Percentiles rank a stretch among this genome's conserved stretches.
phyloP scores from a whole-genome alignment of 2,113 vertebrate genomes.

The Syngnathus floridae region DNA sequence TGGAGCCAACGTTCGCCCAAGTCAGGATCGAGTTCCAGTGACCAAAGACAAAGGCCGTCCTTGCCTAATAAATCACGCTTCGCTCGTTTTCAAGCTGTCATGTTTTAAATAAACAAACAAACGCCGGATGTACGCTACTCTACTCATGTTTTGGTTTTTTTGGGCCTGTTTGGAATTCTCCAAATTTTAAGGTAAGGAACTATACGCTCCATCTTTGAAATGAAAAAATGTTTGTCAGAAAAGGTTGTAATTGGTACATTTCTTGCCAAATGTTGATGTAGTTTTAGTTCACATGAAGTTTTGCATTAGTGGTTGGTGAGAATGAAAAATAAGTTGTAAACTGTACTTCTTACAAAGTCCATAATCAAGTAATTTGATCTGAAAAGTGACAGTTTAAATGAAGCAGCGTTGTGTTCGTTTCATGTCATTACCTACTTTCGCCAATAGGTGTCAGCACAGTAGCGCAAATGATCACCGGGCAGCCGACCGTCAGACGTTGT shows the following conservation, averaged over 20 bases:
- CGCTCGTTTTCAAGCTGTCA: background rate
- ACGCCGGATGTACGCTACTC: background rate
- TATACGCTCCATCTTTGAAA: too few relatives aligned
- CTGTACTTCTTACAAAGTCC: too few relatives aligned
- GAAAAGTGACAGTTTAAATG: background rate
- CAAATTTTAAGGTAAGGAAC: background rate
- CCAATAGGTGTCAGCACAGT: conserved; percentile 48
- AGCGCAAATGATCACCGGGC: conserved; percentile 7
- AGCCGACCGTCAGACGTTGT: background rate
- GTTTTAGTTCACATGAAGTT: too few relatives aligned
- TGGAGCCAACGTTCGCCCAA: conserved; percentile 34
- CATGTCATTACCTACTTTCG: background rate
- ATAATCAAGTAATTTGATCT: too few relatives aligned
- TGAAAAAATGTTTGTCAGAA: too few relatives aligned
- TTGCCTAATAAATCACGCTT: background rate
- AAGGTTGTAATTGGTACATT: too few relatives aligned
- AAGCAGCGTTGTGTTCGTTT: background rate
- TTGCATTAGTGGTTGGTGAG: too few relatives aligned
- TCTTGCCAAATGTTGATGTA: too few relatives aligned
- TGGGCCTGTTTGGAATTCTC: background rate
- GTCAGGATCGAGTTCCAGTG: conserved; percentile 49
- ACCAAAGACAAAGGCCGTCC: conserved; percentile 6
- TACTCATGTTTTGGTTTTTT: background rate
- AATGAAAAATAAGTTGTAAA: too few relatives aligned
- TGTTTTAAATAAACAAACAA: background rate